Base-by-base conservation (phyloP, 2,888 invertebrate species). In the Peribatodes rhomboidaria region DNA sequence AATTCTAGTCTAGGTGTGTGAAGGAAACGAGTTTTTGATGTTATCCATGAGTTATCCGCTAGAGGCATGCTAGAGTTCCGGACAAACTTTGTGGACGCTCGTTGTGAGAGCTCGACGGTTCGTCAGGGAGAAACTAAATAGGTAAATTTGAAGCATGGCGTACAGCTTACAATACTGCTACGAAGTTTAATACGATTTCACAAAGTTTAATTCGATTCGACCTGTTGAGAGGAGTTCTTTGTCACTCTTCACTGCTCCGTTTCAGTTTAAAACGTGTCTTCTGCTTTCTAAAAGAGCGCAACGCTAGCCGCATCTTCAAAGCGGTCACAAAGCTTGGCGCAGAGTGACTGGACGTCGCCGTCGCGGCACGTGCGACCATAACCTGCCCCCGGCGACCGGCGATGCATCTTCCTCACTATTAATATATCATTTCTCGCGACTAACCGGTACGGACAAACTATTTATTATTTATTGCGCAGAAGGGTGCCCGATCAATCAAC, bases 381-480 rank as follows among this genome's bases (percentile, higher is more conserved):
- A 80, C 74, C 69, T 71, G 69, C 77, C 42, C 57, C 55, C 71
- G 63, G 53, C 52, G 41, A 22, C 53, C 39, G 72, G 73, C 80
- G 79, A 87, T 88, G 80, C 82, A 82, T 81, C 81, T 82, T 81
- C 75, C 72, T 69, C 80, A 70, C 78, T 81, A 85, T 87, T 86
- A 87, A 91, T 91, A 88, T 87, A 89, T 87, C 87, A 89, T 89
- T 84, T 88, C 82, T 84, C 84, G 82, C 82, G 88, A 86, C 84
- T 87, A 85, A 89, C 82, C 80, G 82, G 84, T 84, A 86, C 87
- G 74, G 88, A 90, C 85, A 88, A 88, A 89, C 84, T 86, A 89
- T 91, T 85, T 86, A 90, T 85, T 91, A 92, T 92, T 91, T 91
- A 92, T 91, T 86, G 87, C 81, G 81, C 69, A 75, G 81, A 85